Evolutionary conservation across 2,113 vertebrate species (phyloP).

Genomic region (Microtus richardsoni): DNA sequence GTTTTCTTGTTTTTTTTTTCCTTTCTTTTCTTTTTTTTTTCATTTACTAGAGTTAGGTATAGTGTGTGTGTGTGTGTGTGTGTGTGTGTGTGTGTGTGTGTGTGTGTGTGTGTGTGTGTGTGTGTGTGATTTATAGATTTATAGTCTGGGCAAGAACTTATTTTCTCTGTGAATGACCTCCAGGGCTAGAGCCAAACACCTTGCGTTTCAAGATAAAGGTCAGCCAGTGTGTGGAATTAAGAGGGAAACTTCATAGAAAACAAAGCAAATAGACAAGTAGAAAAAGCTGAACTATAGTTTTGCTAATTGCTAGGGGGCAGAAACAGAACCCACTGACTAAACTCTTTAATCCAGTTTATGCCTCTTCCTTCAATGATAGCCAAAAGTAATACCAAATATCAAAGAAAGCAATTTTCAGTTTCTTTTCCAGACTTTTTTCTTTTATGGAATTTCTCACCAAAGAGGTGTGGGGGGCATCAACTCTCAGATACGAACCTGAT

Average conservation of each 20-base stretch:
- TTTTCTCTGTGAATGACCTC: neutral
- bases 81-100: no score
- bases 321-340: neutral
- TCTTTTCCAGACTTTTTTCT: neutral
- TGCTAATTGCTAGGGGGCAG: neutral
- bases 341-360: neutral
- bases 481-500: neutral
- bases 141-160: neutral
- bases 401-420: neutral
- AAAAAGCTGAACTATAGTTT: neutral
- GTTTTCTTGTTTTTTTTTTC: no score
- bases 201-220: neutral
- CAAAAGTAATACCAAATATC: neutral
- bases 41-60: neutral
- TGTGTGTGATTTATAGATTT: neutral
- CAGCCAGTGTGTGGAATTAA: neutral
- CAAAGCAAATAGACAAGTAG: neutral
- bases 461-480: neutral
- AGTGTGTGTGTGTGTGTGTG: neutral
- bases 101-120: no score
- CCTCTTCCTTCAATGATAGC: neutral
- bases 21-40: neutral
- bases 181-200: neutral
- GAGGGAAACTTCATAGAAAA: neutral
- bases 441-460: conserved; percentile 32